A percentile compares a stretch with the other conserved stretches of the same genome.
Conservation (phyloP, 2,113 vertebrate species). For the Pseudorectes ferrugineus region DNA sequence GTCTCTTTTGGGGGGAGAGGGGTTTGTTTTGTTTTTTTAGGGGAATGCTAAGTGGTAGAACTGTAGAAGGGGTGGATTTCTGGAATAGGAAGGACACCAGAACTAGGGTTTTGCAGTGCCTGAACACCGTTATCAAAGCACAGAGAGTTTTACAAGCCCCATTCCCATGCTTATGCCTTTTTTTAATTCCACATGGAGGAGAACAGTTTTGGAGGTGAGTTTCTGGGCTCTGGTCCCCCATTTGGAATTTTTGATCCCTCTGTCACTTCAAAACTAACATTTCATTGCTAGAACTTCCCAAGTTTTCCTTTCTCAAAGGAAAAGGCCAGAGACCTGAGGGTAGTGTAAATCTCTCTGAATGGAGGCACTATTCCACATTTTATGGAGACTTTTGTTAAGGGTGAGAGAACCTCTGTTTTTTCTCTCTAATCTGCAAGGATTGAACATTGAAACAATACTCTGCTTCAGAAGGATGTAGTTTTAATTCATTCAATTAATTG, state of each 20-base stretch:
- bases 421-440: background rate
- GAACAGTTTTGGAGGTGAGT: accelerated
- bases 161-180: accelerated
- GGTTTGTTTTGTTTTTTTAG: background rate
- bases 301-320: background rate
- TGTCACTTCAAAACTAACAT: background rate
- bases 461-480: background rate
- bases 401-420: background rate
- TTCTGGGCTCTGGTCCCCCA: background rate
- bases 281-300: background rate
- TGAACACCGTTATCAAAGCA: background rate
- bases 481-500: background rate
- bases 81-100: background rate
- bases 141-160: background rate
- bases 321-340: background rate
- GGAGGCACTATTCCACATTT: background rate
- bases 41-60: background rate
- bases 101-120: background rate
- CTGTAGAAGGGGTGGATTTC: background rate
- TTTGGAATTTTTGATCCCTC: background rate
- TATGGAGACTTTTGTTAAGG: background rate
- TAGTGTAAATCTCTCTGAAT: background rate
- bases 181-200: accelerated
- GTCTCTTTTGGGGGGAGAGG: background rate
- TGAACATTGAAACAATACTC: background rate